A percentile compares a stretch with the other conserved stretches of the same genome.
Conservation (phyloP, 2,113 vertebrate species). For the Scalopus aquaticus region DNA sequence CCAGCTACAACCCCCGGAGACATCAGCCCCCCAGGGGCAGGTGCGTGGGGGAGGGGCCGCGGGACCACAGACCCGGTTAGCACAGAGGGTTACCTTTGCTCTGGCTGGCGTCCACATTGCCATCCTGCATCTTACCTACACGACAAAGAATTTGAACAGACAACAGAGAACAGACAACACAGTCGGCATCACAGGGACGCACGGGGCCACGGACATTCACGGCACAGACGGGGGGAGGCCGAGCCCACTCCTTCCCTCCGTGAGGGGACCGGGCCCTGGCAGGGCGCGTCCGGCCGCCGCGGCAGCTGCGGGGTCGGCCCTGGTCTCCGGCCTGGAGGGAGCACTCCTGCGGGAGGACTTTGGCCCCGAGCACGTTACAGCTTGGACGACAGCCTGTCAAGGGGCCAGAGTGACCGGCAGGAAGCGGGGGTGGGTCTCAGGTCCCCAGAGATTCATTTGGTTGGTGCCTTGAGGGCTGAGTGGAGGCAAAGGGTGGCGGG, state of each 20-base stretch:
- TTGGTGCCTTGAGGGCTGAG: not conserved
- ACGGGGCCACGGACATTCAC: slow-evolving; percentile 84
- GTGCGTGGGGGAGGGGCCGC: not conserved
- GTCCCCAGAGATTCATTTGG: not conserved
- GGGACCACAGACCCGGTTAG: slow-evolving; percentile 63
- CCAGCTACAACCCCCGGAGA: not conserved
- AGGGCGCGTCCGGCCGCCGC: not conserved
- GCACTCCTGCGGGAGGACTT: not conserved
- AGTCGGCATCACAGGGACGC: slow-evolving; percentile 87
- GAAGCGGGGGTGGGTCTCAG: not conserved
- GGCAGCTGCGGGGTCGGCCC: not conserved
- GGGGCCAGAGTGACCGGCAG: not conserved
- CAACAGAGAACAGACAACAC: slow-evolving; percentile 93
- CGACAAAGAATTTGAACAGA: slow-evolving; percentile 97
- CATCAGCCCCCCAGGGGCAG: not conserved
- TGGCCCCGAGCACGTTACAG: not conserved
- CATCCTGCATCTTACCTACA: slow-evolving; percentile 99
- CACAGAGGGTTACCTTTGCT: slow-evolving; percentile 97
- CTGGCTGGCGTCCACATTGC: slow-evolving; percentile 99
- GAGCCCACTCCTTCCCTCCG: not conserved
- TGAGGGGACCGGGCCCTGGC: not conserved
- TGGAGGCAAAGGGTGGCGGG: not conserved
- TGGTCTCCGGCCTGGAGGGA: not conserved
- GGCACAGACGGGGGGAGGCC: slow-evolving; percentile 84
- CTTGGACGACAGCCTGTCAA: not conserved